phyloP scores from a whole-genome alignment of 2,888 invertebrate species.

The Agrochola macilenta region DNA sequence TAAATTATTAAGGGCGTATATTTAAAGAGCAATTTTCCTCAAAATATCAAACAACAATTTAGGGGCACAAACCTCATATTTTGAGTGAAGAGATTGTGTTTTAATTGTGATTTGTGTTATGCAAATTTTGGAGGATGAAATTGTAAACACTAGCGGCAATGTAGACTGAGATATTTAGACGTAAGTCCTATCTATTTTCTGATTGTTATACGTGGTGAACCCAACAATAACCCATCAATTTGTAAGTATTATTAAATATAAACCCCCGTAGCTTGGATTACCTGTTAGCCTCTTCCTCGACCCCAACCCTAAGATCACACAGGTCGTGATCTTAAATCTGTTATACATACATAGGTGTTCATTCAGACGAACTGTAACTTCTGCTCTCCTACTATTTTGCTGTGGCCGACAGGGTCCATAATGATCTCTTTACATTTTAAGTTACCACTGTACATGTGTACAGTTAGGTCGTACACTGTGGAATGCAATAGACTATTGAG shows the following conservation, averaged over 20 bases:
- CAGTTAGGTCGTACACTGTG: background rate
- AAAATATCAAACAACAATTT: constrained; percentile 63
- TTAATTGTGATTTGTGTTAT: constrained; percentile 57
- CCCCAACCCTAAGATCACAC: constrained; percentile 5
- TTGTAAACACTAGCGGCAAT: background rate
- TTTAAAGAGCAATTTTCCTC: constrained; percentile 62
- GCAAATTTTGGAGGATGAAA: constrained; percentile 3
- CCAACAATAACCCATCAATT: background rate
- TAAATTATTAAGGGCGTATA: constrained; percentile 59
- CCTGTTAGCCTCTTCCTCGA: background rate
- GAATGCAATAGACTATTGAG: background rate
- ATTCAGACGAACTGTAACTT: background rate
- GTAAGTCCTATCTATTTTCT: background rate
- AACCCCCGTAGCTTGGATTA: constrained; percentile 1
- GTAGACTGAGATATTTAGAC: background rate
- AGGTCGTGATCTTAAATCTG: constrained; percentile 1
- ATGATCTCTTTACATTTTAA: background rate
- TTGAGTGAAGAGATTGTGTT: constrained; percentile 55
- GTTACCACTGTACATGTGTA: background rate
- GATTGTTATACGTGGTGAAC: background rate
- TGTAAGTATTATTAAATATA: background rate
- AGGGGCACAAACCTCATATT: constrained; percentile 46
- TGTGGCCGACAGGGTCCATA: background rate
- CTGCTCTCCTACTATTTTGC: background rate
- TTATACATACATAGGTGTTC: background rate